These are phyloP conservation scores for Harlomillsia oculata DNA, from an alignment of 1,140 invertebrate genomes.

Conservation along the genomic window DNA sequence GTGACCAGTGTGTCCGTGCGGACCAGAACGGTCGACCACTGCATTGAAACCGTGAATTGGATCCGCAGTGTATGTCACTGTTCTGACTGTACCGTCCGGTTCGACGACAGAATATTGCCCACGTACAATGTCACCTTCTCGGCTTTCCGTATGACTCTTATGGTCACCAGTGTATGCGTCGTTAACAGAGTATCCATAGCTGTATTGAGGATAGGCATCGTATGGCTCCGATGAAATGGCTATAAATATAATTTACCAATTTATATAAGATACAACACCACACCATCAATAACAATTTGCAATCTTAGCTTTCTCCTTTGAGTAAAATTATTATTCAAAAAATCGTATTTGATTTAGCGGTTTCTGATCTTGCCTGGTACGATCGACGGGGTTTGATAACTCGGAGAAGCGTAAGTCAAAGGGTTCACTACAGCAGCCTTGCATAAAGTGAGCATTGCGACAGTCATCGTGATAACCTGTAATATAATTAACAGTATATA, in stretches of 20 bases:
- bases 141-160: conserved; percentile 45
- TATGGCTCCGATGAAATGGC: background rate
- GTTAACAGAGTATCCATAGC: conserved; percentile 48
- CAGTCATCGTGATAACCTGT: too few species aligned
- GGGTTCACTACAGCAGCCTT: too few species aligned
- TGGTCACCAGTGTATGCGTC: conserved; percentile 47
- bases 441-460: too few species aligned
- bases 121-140: conserved; percentile 41
- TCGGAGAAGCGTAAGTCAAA: too few species aligned
- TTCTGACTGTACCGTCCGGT: conserved; percentile 31
- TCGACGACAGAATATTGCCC: conserved; percentile 39
- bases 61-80: conserved; percentile 31
- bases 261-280: background rate
- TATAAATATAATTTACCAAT: background rate
- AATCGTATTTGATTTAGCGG: too few species aligned
- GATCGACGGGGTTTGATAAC: too few species aligned
- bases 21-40: conserved; percentile 1
- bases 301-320: too few species aligned
- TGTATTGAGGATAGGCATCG: conserved; percentile 44
- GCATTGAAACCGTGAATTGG: conserved; percentile 18
- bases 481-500: too few species aligned
- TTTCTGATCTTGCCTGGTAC: too few species aligned
- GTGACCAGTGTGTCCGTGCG: background rate
- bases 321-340: too few species aligned
- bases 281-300: background rate